phyloP scores from a whole-genome alignment of 2,113 vertebrate species.

The Cynopterus brachyotis region DNA sequence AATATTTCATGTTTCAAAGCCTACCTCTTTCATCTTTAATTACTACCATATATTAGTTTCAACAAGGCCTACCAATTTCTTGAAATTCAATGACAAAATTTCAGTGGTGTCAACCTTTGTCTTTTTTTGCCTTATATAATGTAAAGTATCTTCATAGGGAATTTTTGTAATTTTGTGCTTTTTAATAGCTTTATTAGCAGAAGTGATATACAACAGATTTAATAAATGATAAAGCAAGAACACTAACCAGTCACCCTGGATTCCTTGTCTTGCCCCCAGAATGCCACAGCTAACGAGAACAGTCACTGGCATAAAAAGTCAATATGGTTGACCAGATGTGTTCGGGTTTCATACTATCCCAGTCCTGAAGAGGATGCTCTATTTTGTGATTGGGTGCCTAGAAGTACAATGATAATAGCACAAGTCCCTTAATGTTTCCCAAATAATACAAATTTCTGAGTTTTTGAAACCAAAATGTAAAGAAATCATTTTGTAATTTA shows the following conservation, averaged over 20 bases:
- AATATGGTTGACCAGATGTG: not conserved
- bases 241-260: not conserved
- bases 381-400: not conserved
- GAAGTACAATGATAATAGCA: not conserved
- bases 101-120: not conserved
- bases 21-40: not conserved
- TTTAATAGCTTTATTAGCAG: not conserved
- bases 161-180: not conserved
- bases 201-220: not conserved
- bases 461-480: not conserved
- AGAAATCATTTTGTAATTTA: not conserved
- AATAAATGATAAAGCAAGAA: not conserved
- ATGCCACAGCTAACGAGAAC: not conserved
- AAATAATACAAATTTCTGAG: not conserved
- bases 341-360: not conserved
- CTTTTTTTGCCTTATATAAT: not conserved
- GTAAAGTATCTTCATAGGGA: not conserved
- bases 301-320: not conserved
- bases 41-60: not conserved
- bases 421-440: not conserved
- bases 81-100: not conserved
- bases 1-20: conserved; percentile 36
- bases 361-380: not conserved
- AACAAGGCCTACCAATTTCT: not conserved
- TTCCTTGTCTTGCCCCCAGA: not conserved